Percentiles rank a stretch among this genome's conserved stretches.
These are phyloP conservation scores for Calypte anna DNA, from an alignment of 2,113 vertebrate species.

Conservation along the genomic window DNA sequence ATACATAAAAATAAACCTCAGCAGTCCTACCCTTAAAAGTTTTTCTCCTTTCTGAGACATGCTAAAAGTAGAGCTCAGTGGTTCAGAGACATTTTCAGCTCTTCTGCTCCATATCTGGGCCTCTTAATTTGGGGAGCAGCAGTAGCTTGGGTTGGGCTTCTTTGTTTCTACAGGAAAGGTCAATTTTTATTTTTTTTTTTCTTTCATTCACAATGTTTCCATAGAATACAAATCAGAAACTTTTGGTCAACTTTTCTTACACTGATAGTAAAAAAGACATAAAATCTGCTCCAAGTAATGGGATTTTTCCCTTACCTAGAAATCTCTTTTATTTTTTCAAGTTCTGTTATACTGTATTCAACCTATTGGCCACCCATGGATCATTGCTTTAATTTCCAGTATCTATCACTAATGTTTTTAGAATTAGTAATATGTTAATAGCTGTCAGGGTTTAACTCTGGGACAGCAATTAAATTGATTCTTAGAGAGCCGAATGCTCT, in stretches of 20 bases:
- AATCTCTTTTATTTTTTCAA: neutral
- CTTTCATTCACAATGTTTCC: neutral
- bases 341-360: neutral
- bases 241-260: neutral
- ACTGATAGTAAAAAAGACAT: neutral
- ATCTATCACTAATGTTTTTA: neutral
- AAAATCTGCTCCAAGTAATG: neutral
- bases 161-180: neutral
- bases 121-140: neutral
- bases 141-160: neutral
- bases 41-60: neutral
- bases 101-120: neutral
- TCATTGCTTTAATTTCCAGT: neutral
- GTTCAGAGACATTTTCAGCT: neutral
- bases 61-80: neutral
- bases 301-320: neutral
- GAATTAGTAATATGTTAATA: neutral
- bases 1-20: neutral
- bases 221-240: neutral
- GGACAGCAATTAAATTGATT: too few relatives aligned
- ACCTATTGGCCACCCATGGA: neutral
- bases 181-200: neutral
- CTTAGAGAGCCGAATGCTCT: too few relatives aligned
- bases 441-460: too few relatives aligned
- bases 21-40: neutral